Evolutionary conservation across 2,888 invertebrate species (phyloP).

Genomic region (Perizoma affinitatum): DNA sequence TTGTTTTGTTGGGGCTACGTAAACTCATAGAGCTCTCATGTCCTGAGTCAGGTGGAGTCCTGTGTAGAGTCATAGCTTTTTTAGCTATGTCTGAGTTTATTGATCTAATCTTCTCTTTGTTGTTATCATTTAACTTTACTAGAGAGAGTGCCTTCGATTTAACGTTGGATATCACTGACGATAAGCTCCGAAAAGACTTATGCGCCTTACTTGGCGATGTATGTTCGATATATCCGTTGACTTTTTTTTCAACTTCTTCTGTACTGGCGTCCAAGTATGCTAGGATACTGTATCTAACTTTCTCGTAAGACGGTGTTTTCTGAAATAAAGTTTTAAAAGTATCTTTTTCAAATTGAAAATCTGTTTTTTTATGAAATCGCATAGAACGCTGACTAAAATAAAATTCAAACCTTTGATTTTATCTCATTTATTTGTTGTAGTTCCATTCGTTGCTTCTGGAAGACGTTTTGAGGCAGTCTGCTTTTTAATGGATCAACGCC

Average conservation of each 20-base stretch:
- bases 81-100: constrained; percentile 57
- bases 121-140: constrained; percentile 69
- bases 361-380: not conserved
- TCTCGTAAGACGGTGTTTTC: constrained; percentile 78
- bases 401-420: constrained; percentile 79
- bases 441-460: constrained; percentile 82
- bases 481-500: constrained; percentile 87
- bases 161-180: constrained; percentile 79
- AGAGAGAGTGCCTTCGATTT: constrained; percentile 81
- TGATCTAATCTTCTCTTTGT: constrained; percentile 51
- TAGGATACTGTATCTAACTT: constrained; percentile 72
- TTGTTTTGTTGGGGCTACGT: constrained; percentile 36
- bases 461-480: constrained; percentile 82
- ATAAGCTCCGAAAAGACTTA: constrained; percentile 62
- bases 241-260: constrained; percentile 45
- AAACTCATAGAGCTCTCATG: constrained; percentile 52
- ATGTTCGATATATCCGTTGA: constrained; percentile 51
- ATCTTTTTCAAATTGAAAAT: not conserved
- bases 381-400: not conserved
- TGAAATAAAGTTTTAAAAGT: constrained; percentile 51
- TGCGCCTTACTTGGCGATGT: constrained; percentile 59
- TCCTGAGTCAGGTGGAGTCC: constrained; percentile 65
- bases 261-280: constrained; percentile 71
- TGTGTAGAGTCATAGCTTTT: constrained; percentile 60
- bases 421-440: constrained; percentile 83